Conservation (phyloP, 2,797 vertebrate genomes). For the Siniperca scherzeri region DNA sequence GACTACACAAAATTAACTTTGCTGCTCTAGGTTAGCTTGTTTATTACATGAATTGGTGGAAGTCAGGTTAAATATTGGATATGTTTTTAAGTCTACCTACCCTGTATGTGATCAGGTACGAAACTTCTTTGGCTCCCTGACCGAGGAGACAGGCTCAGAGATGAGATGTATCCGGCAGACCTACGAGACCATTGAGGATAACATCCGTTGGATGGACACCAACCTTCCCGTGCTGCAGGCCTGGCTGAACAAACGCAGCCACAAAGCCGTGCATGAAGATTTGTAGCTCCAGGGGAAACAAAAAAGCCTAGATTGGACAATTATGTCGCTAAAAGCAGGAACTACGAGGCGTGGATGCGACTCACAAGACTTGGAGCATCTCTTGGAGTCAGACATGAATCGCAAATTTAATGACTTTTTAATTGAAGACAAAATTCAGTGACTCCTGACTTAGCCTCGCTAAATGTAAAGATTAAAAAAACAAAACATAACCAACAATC, state of each 20-base stretch:
- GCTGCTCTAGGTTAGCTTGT: neutral
- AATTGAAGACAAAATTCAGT: neutral
- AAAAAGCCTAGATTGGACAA: neutral
- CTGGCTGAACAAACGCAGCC: conserved; percentile 82
- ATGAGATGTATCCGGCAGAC: conserved; percentile 91
- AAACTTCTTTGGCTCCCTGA: conserved; percentile 88
- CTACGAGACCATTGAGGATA: conserved; percentile 91
- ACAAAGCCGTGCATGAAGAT: conserved; percentile 40
- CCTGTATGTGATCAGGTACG: conserved; percentile 80
- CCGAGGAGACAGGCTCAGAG: conserved; percentile 85
- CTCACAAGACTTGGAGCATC: neutral
- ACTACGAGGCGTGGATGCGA: neutral
- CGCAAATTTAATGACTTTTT: neutral
- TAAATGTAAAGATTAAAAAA: neutral
- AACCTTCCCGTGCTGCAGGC: conserved; percentile 87
- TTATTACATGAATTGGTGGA: neutral
- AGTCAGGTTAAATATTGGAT: neutral
- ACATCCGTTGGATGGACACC: conserved; percentile 91
- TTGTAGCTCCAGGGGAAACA: conserved; percentile 47
- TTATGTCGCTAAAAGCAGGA: neutral
- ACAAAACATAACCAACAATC: neutral
- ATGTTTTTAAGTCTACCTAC: neutral
- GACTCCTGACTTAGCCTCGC: neutral
- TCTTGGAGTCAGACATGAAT: neutral
- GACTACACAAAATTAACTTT: neutral